Evolutionary conservation across 2,797 vertebrate species (phyloP).

Genomic region (Eleutherodactylus coqui): DNA sequence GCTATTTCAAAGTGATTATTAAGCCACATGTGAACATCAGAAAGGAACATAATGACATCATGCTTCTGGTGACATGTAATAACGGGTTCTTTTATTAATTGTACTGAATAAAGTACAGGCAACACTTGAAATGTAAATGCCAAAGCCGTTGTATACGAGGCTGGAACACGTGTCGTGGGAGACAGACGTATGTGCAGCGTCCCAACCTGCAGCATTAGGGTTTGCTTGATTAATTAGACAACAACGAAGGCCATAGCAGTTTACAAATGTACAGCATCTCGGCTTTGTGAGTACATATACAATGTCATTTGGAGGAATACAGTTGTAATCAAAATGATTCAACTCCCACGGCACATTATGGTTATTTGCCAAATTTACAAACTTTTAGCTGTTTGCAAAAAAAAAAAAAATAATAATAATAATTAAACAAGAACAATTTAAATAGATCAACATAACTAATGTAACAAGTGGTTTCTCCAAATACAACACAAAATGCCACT

Average conservation of each 20-base stretch:
- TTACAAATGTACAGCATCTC: background rate
- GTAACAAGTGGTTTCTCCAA: no score
- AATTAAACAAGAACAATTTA: no score
- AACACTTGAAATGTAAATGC: slow-evolving; percentile 45
- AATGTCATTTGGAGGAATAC: background rate
- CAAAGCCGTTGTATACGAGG: slow-evolving; percentile 2
- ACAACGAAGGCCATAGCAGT: background rate
- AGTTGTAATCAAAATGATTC: no score
- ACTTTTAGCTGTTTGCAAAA: no score
- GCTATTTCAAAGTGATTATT: slow-evolving; percentile 60
- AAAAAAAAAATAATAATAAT: no score
- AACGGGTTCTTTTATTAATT: slow-evolving; percentile 58
- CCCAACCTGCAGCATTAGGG: background rate
- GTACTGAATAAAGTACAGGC: slow-evolving; percentile 56
- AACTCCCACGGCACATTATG: no score
- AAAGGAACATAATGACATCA: slow-evolving; percentile 51
- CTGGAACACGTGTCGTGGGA: background rate
- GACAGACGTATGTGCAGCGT: background rate
- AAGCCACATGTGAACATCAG: slow-evolving; percentile 54
- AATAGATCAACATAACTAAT: no score
- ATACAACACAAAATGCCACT: no score
- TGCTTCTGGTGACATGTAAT: slow-evolving; percentile 59
- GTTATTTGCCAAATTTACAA: no score
- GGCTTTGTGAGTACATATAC: background rate
- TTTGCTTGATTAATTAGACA: background rate